Conservation (phyloP, 2,113 vertebrate genomes). For the Mobula hypostoma region DNA sequence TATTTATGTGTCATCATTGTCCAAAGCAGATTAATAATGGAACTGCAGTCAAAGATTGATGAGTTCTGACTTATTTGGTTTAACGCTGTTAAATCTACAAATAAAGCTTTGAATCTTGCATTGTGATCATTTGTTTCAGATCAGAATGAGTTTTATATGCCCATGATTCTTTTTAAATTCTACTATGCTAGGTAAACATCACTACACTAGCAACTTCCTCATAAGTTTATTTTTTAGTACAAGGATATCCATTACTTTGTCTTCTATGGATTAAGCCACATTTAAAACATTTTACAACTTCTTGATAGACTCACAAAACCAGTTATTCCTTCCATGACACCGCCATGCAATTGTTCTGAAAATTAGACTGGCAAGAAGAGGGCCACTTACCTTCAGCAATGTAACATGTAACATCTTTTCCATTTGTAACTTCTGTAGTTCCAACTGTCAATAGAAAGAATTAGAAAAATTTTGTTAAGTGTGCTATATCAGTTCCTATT, state of each 20-base stretch:
- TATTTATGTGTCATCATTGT: background rate
- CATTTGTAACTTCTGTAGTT: constrained; percentile 10
- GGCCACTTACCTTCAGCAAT: background rate
- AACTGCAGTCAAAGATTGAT: background rate
- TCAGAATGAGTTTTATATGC: background rate
- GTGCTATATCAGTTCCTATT: background rate
- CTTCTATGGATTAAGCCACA: background rate
- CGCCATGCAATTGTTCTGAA: background rate
- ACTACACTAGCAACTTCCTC: background rate
- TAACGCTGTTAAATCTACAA: background rate
- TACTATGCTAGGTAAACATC: background rate
- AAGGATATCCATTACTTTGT: background rate
- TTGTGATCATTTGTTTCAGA: background rate
- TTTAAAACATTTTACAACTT: background rate
- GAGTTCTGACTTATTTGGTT: background rate
- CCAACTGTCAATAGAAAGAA: constrained; percentile 23
- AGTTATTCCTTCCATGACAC: background rate
- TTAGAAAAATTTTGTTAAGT: background rate
- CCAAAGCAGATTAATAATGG: background rate
- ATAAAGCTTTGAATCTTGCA: background rate
- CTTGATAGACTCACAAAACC: background rate
- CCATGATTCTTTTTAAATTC: background rate
- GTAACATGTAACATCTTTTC: background rate
- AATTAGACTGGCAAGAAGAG: background rate
- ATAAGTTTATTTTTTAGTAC: background rate